Evolutionary conservation across 1,140 invertebrate species (phyloP), one percentile per base, ranked within the genome.

Genomic region (Tyrophagus putrescentiae): DNA sequence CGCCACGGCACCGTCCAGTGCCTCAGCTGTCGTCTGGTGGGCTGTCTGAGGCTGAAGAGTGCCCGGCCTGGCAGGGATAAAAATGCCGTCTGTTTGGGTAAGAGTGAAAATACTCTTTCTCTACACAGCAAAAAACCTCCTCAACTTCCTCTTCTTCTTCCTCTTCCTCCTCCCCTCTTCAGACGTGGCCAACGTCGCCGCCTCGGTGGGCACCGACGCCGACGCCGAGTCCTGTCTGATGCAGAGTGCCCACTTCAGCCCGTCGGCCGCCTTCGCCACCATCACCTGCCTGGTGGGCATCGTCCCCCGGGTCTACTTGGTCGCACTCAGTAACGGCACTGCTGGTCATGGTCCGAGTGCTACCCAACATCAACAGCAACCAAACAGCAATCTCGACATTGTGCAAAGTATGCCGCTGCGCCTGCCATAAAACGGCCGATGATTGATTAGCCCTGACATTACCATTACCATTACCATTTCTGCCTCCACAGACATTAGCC

Each of bases 221-320:
- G 52, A 54, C 27, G 52, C 32, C 9, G 52, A 54, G 13, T 54
- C 52, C 9, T 54, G 52, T 18, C n/a, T 33, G 13, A 34, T 54
- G 4, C 52, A 54, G 27, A 13, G 28, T 25, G 52, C 25, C 21
- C 25, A 54, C 25, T 54, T 54, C 27, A 25, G 52, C 21, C 52
- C 52, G 25, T 13, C 7, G 25, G 13, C 52, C 25, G 13, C n/a
- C n/a, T 54, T 21, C 25, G 52, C 25, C 9, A 33, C 27, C n/a
- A 27, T 54, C 25, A 54, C 4, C 11, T 54, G 52, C 27, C 27
- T 54, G 11, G 25, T 25, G 1, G 52, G 52, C 13, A 54, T 54
- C 28, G 52, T 54, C 11, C 52, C 52, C 1, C 13, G 25, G 39
- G 25, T 54, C 11, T 54, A 54, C 39, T 27, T 54, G n/a, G 52